Evolutionary conservation across 2,113 vertebrate genomes (phyloP).

Genomic region (Neomonachus schauinslandi): DNA sequence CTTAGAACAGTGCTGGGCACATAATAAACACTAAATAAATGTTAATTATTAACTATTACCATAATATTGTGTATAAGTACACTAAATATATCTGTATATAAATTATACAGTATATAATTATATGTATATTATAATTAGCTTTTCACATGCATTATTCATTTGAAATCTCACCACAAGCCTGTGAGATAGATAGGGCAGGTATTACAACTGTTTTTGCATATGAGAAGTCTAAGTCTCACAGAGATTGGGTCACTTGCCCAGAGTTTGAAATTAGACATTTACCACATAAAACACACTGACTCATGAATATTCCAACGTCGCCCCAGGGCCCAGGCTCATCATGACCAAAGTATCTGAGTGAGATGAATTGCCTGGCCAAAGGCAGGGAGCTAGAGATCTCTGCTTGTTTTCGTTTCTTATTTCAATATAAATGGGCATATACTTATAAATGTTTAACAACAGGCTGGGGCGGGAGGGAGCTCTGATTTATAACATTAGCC

Average conservation of each 20-base stretch:
- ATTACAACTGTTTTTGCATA: not conserved
- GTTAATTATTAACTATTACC: not conserved
- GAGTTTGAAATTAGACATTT: constrained; percentile 42
- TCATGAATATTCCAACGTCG: constrained; percentile 33
- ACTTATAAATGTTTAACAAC: constrained; percentile 2
- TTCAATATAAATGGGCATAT: constrained; percentile 6
- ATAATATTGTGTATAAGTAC: not conserved
- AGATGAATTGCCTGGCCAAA: constrained; percentile 46
- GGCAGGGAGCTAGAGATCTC: not conserved
- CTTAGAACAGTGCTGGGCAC: not conserved
- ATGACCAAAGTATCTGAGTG: not conserved
- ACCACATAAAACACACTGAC: constrained; percentile 3
- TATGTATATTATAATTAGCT: constrained; percentile 10
- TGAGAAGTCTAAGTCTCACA: constrained; percentile 32
- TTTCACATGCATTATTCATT: constrained; percentile 21
- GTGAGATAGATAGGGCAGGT: not conserved
- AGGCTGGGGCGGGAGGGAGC: not conserved
- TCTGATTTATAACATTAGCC: not conserved
- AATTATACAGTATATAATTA: not conserved
- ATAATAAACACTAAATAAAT: not conserved
- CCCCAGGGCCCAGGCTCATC: not conserved
- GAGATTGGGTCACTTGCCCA: not conserved
- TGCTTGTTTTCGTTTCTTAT: constrained; percentile 39
- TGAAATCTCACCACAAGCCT: not conserved
- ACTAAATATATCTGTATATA: not conserved